These are phyloP conservation scores for Ditylenchus dipsaci DNA, from an alignment of 1,140 invertebrate genomes.

Conservation along the genomic window DNA sequence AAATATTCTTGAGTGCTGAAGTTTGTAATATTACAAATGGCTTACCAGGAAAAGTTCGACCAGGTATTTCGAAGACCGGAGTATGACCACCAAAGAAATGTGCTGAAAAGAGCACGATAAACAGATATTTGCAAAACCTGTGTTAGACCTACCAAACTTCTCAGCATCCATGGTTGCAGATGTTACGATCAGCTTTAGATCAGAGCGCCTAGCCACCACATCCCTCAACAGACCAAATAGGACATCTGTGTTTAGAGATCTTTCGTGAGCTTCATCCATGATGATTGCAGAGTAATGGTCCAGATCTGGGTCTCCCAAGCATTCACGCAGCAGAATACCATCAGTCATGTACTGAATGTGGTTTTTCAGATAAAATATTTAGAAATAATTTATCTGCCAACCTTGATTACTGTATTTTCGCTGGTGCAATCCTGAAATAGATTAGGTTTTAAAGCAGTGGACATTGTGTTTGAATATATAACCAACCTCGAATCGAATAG, in stretches of 20 bases:
- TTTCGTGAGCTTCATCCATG: constrained; percentile 94
- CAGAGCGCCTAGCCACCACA: constrained; percentile 83
- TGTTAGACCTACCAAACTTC: constrained; percentile 72
- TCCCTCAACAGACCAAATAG: constrained; percentile 85
- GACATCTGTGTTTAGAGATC: constrained; percentile 87
- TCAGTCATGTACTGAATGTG: constrained; percentile 52
- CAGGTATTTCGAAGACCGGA: constrained; percentile 91
- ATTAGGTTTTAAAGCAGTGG: too few species aligned
- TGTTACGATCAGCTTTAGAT: constrained; percentile 96
- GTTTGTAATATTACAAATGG: too few species aligned
- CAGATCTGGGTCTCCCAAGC: constrained; percentile 41
- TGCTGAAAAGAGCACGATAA: constrained; percentile 60
- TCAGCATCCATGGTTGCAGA: constrained; percentile 98
- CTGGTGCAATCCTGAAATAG: constrained; percentile 90
- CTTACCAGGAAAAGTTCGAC: constrained; percentile 78
- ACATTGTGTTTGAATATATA: too few species aligned
- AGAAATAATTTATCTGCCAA: constrained; percentile 37
- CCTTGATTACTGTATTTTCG: constrained; percentile 60
- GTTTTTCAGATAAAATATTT: constrained; percentile 12
- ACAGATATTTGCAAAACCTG: not conserved
- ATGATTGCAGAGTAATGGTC: constrained; percentile 71
- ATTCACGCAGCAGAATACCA: constrained; percentile 47
- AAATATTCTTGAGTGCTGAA: too few species aligned
- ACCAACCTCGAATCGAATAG: constrained; percentile 90
- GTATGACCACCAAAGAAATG: constrained; percentile 98